Percentiles rank a stretch among this genome's conserved stretches.
These are phyloP conservation scores for Anabacerthia variegaticeps DNA, from an alignment of 2,797 vertebrate species.

Conservation along the genomic window DNA sequence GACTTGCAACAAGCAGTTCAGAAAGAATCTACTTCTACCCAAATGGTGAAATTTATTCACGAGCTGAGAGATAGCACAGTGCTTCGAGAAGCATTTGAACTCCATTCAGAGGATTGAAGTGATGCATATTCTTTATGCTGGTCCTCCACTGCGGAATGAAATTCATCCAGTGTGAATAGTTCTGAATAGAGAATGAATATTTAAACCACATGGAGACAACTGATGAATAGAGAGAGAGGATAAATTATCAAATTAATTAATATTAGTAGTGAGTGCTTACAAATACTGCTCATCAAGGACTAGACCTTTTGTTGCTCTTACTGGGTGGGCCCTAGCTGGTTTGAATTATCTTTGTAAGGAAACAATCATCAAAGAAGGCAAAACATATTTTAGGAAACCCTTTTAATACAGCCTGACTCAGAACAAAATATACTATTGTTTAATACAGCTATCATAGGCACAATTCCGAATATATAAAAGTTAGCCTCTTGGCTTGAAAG, in stretches of 20 bases:
- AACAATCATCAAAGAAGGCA: slow-evolving; percentile 49
- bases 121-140: slow-evolving; percentile 25
- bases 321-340: slow-evolving; percentile 29
- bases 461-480: slow-evolving; percentile 1
- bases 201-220: slow-evolving; percentile 64
- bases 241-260: slow-evolving; percentile 66
- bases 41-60: slow-evolving; percentile 15
- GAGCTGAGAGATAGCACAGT: neutral
- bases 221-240: slow-evolving; percentile 41
- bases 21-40: neutral
- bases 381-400: slow-evolving; percentile 45
- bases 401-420: slow-evolving; percentile 31
- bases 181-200: slow-evolving; percentile 54
- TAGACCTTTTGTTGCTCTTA: neutral
- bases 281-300: slow-evolving; percentile 33
- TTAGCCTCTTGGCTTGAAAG: slow-evolving; percentile 27
- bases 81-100: slow-evolving; percentile 20
- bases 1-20: neutral
- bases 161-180: slow-evolving; percentile 25
- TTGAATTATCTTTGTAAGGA: slow-evolving; percentile 60
- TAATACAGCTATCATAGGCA: slow-evolving; percentile 8
- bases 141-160: slow-evolving; percentile 24
- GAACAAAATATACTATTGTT: slow-evolving; percentile 46
- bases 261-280: slow-evolving; percentile 67
- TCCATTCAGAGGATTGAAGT: slow-evolving; percentile 18